phyloP scores from a whole-genome alignment of 2,888 invertebrate species.

The Tortrix viridana region DNA sequence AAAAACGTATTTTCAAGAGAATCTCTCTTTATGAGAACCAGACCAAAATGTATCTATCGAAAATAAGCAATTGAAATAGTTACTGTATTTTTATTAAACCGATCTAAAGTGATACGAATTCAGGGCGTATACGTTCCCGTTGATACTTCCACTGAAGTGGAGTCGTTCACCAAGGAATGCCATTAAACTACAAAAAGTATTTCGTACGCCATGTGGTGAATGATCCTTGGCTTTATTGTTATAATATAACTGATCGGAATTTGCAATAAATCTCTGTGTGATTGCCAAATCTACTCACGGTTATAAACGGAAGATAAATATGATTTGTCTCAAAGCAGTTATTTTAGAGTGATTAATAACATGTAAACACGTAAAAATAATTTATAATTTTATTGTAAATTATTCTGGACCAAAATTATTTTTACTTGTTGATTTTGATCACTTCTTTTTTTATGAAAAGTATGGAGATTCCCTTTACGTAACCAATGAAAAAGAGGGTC shows the following conservation, averaged over 20 bases:
- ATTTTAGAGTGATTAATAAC: constrained; percentile 12
- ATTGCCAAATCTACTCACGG: constrained; percentile 53
- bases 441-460: too few relatives aligned
- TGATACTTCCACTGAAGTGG: constrained; percentile 61
- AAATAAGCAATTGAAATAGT: not conserved
- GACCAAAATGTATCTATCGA: too few relatives aligned
- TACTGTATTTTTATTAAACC: constrained; percentile 19
- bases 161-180: constrained; percentile 61
- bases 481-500: too few relatives aligned
- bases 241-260: constrained; percentile 62
- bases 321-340: constrained; percentile 28
- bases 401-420: too few relatives aligned
- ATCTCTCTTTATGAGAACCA: too few relatives aligned
- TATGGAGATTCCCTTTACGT: too few relatives aligned
- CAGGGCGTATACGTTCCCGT: constrained; percentile 59
- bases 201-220: constrained; percentile 64
- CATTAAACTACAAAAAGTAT: constrained; percentile 61
- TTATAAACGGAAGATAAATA: constrained; percentile 32
- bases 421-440: too few relatives aligned
- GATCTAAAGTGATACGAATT: constrained; percentile 40
- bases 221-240: constrained; percentile 56
- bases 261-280: constrained; percentile 64
- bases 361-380: not conserved
- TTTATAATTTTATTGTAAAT: not conserved
- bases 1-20: too few relatives aligned